phyloP scores from a whole-genome alignment of 2,797 vertebrate species.

The Macropus fuliginosus region DNA sequence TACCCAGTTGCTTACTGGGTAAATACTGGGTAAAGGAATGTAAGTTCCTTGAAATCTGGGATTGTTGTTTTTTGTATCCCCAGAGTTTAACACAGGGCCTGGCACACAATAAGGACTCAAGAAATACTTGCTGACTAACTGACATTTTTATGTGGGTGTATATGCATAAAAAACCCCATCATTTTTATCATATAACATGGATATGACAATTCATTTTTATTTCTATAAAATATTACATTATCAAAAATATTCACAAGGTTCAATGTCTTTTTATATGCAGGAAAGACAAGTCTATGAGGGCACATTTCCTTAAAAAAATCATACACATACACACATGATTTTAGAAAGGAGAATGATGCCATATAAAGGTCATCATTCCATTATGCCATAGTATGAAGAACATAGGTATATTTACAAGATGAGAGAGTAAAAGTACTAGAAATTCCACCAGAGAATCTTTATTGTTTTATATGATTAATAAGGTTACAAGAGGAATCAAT shows the following conservation, averaged over 20 bases:
- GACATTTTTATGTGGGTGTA: no score
- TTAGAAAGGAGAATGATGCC: background rate
- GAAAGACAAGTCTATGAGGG: background rate
- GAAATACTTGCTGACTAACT: background rate
- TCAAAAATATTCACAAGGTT: background rate
- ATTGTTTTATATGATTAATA: constrained; percentile 53
- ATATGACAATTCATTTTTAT: background rate
- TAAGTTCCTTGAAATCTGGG: background rate
- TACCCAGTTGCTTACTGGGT: background rate
- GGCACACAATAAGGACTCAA: background rate
- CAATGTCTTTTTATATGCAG: background rate
- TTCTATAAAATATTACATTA: background rate
- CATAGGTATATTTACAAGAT: background rate
- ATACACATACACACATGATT: background rate
- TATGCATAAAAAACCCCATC: no score
- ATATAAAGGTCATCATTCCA: background rate
- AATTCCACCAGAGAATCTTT: constrained; percentile 27
- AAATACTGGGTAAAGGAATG: no score
- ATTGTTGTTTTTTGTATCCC: background rate
- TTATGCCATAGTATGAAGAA: background rate
- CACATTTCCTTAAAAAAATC: background rate
- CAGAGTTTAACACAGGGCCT: background rate
- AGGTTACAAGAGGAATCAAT: constrained; percentile 62
- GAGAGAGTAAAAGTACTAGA: constrained; percentile 15
- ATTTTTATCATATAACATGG: background rate